Evolutionary conservation across 2,888 invertebrate species (phyloP).

Genomic region (Ichneumoninae sp.): DNA sequence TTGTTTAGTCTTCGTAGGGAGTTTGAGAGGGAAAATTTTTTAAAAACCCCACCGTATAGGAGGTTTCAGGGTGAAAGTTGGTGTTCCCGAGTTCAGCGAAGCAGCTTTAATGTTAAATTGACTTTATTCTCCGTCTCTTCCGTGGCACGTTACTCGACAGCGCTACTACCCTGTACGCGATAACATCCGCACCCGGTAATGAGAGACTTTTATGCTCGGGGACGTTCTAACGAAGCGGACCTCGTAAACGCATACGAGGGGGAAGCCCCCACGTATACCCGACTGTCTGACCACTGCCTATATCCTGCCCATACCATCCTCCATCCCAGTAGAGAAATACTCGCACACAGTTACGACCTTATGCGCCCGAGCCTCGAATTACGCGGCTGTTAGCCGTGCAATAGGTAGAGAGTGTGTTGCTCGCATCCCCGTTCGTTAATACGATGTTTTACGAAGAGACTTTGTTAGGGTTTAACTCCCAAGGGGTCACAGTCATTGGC

Average conservation of each 20-base stretch:
- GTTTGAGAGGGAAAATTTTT: background rate
- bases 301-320: conserved; percentile 11
- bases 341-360: conserved; percentile 70
- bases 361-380: conserved; percentile 72
- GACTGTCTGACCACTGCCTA: conserved; percentile 5
- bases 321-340: background rate
- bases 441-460: conserved; percentile 53
- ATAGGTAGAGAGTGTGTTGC: conserved; percentile 56
- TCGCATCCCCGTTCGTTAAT: conserved; percentile 47
- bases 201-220: conserved; percentile 77
- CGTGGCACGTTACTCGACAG: conserved; percentile 32
- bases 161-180: conserved; percentile 53
- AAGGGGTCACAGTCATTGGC: conserved; percentile 6
- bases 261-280: conserved; percentile 22
- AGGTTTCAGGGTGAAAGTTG: background rate
- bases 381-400: conserved; percentile 71
- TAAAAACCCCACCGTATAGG: background rate
- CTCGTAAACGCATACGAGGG: conserved; percentile 74
- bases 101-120: conserved; percentile 68
- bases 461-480: conserved; percentile 2
- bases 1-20: conserved; percentile 18
- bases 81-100: conserved; percentile 21
- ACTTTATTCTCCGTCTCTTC: conserved; percentile 66
- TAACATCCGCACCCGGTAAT: conserved; percentile 73
- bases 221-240: conserved; percentile 76